Base-by-base conservation (phyloP, 2,888 invertebrate genomes). In the Spilosoma lubricipeda region DNA sequence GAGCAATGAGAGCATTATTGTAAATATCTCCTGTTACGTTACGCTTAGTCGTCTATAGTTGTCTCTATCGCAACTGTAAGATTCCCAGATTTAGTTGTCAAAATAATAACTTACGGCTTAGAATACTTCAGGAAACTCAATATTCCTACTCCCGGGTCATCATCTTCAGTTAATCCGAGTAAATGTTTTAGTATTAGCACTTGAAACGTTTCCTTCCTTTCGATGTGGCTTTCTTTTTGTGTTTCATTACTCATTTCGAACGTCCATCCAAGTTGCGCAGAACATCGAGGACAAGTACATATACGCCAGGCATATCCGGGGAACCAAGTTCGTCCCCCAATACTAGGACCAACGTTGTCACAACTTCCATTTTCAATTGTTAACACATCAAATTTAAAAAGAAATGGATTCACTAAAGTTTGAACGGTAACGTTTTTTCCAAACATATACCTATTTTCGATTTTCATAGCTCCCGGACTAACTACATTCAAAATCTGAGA, bases 71-170 rank as follows among this genome's bases (percentile, higher is more conserved):
- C n/a, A n/a, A 56, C 30, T 30, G 18, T 8, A 30, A 18, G 7
- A 63, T 15, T 30, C 3, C 5, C 63, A 30, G 30, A 63, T 30
- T 63, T 18, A 63, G 7, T 30, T 18, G 11, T 48, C 20, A 67
- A 11, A 67, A 33, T 56, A 69, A 36, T 20, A 56, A 72, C 72
- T 72, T 56, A 72, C 72, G 52, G 36, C 36, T 45, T 67, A 36
- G 72, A 33, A 52, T 52, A 36, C 48, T 36, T 68, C n/a, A 48
- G 45, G 45, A 30, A 27, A 48, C 18, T 33, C 52, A 42, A 48
- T 9, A 48, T 36, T n/a, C n/a, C 64, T 27, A 39, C 15, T 39
- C 27, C 42, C 27, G 48, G n/a, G 27, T 66, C 27, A 27, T 9
- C 30, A 64, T 59, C 48, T 45, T 33, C 42, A 15, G 30, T 52